Base-by-base conservation (phyloP, 2,113 vertebrate species). In the Ramphastos sulfuratus region DNA sequence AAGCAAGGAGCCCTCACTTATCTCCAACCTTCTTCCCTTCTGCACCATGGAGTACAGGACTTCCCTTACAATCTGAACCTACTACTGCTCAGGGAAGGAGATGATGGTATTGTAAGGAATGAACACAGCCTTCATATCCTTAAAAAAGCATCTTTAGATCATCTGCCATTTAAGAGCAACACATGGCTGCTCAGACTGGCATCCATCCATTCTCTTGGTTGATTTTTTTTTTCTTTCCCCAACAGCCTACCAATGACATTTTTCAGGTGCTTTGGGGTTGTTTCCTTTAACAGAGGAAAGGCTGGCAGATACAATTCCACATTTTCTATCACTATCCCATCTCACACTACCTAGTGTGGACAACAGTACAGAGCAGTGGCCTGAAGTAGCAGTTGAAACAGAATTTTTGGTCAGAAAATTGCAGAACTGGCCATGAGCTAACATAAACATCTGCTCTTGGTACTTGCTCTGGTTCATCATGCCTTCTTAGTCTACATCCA, bases 401-500 rank as follows among this genome's bases (percentile, higher is more conserved):
- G 74, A 76, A 58, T 70, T 92, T 96, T 92, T 85, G 74, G 83
- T 85, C 87, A 94, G 59, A 94, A 96, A 94, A 87, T 27, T 63
- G 39, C 61, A 92, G 92, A 95, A 90, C 48, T 95, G 83, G 85
- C 94, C 93, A 85, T 8, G 11, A 93, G 81, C 60, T 96, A 94
- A 97, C 33, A 84, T n/a, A 96, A 96, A 96, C 91, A 97, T 85
- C 94, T 95, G 92, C 64, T 96, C 93, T 89, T 74, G 87, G 77
- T 93, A 90, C 73, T 82, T 86, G 86, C 65, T 89, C 78, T 97
- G 93, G 80, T 95, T 96, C 73, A 82, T 96, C 76, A 82, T 17
- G 73, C 93, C 94, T 85, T 67, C 61, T 89, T 73, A 91, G 87
- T 89, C 91, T 82, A 93, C 69, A 60, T 37, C 70, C 77, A 94